These are phyloP conservation scores for Arenaria interpres DNA, from an alignment of 2,113 vertebrate genomes.

Conservation along the genomic window DNA sequence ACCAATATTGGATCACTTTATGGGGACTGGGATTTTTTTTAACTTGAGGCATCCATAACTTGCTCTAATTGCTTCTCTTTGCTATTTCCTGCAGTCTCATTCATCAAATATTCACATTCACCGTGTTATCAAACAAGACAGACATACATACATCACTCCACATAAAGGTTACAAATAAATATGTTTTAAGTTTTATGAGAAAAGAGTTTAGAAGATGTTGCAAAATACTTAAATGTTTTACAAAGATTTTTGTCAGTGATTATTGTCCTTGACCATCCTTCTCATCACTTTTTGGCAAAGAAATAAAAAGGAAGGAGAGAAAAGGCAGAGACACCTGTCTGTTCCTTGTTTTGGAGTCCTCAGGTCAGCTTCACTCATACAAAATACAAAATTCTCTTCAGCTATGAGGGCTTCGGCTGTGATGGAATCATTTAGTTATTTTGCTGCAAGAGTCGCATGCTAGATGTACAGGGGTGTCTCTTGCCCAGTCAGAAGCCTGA, in stretches of 20 bases:
- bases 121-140: slow-evolving; percentile 60
- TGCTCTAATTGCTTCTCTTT: not conserved
- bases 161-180: slow-evolving; percentile 78
- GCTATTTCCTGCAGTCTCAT: not conserved
- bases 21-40: slow-evolving; percentile 10
- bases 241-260: slow-evolving; percentile 51
- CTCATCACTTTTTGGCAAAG: slow-evolving; percentile 51
- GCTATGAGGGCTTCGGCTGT: not conserved
- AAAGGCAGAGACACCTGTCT: slow-evolving; percentile 60
- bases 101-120: slow-evolving; percentile 21
- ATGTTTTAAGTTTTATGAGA: slow-evolving; percentile 47
- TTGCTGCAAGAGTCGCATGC: slow-evolving; percentile 1
- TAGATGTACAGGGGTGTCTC: slow-evolving; percentile 98
- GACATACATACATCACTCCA: slow-evolving; percentile 74
- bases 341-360: slow-evolving; percentile 31
- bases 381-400: slow-evolving; percentile 61
- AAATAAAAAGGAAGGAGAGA: slow-evolving; percentile 54
- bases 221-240: slow-evolving; percentile 67
- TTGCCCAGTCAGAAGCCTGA: slow-evolving; percentile 97
- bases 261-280: slow-evolving; percentile 57
- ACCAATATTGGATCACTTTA: not conserved
- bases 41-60: not conserved
- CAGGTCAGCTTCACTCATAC: slow-evolving; percentile 47
- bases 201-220: slow-evolving; percentile 61
- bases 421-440: not conserved